phyloP scores from a whole-genome alignment of 2,888 invertebrate species.

The Nomada goodeniana region DNA sequence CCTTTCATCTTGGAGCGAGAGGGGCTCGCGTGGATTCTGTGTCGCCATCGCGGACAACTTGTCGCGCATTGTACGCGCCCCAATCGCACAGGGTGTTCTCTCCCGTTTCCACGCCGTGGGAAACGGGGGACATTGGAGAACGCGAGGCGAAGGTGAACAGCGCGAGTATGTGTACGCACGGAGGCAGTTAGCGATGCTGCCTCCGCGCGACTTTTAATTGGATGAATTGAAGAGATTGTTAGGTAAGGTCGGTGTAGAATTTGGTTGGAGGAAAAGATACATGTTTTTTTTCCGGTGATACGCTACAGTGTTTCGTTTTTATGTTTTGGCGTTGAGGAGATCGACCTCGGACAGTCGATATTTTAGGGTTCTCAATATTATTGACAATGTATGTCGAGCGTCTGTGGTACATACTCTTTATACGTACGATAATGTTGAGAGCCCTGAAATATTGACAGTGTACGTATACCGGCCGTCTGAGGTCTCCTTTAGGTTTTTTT shows the following conservation, averaged over 20 bases:
- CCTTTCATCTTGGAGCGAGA: constrained; percentile 74
- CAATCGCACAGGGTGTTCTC: not conserved
- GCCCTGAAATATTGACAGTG: no score
- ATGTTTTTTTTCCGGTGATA: not conserved
- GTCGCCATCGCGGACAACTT: constrained; percentile 41
- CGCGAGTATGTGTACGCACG: not conserved
- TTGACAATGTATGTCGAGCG: no score
- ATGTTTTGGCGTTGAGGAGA: no score
- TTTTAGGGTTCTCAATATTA: no score
- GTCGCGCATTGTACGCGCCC: constrained; percentile 24
- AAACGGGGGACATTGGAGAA: not conserved
- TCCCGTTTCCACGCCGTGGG: not conserved
- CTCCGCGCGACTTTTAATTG: constrained; percentile 33
- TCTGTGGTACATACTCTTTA: no score
- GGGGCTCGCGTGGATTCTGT: constrained; percentile 40
- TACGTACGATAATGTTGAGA: no score
- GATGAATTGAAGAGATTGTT: constrained; percentile 24
- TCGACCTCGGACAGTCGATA: no score
- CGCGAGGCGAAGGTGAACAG: not conserved
- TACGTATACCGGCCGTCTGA: no score
- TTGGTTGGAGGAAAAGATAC: not conserved
- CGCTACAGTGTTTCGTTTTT: no score
- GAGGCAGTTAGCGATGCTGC: no score
- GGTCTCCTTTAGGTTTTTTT: no score
- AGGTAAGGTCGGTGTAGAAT: not conserved